These are phyloP conservation scores for Troides aeacus DNA, from an alignment of 2,888 invertebrate species.

Conservation along the genomic window DNA sequence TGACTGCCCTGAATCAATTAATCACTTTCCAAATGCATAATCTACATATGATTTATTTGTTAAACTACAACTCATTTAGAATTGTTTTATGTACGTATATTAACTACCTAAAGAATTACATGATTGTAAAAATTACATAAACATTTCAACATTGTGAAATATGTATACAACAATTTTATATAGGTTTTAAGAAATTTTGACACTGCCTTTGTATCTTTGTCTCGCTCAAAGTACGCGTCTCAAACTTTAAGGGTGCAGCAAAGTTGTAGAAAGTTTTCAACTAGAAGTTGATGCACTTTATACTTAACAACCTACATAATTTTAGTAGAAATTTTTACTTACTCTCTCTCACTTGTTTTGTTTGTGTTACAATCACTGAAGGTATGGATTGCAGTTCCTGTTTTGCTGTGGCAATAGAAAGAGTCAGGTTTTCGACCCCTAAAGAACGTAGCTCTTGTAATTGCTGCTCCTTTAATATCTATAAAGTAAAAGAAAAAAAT, in stretches of 20 bases:
- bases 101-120: neutral
- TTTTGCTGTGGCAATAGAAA: constrained; percentile 79
- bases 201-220: neutral
- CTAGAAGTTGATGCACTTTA: constrained; percentile 3
- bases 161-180: too few species aligned
- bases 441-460: constrained; percentile 69
- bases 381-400: constrained; percentile 82
- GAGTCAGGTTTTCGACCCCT: constrained; percentile 79
- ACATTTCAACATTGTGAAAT: too few species aligned
- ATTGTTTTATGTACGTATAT: neutral
- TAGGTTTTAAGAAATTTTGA: too few species aligned
- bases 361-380: constrained; percentile 79
- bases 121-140: too few species aligned
- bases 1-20: constrained; percentile 18
- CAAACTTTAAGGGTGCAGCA: neutral
- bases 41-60: neutral
- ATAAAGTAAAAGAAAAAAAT: constrained; percentile 33
- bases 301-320: constrained; percentile 2
- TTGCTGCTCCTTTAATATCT: constrained; percentile 78
- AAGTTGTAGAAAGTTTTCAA: neutral
- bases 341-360: constrained; percentile 81
- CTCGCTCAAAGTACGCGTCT: neutral
- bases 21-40: constrained; percentile 15
- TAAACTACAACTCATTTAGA: neutral
- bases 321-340: constrained; percentile 34